phyloP scores from a whole-genome alignment of 2,888 invertebrate genomes.

The Acronicta aceris region DNA sequence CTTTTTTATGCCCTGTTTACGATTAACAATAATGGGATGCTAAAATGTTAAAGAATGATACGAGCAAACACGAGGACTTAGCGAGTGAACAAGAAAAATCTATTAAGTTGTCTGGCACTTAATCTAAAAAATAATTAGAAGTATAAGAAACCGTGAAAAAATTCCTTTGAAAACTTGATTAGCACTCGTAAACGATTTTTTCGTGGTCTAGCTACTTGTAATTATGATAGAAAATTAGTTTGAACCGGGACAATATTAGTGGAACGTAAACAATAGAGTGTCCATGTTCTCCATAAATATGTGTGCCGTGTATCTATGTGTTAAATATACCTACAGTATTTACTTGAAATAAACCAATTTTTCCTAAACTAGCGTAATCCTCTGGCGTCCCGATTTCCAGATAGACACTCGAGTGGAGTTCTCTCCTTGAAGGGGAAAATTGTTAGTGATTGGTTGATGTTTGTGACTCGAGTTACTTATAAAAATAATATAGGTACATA shows the following conservation, averaged over 20 bases:
- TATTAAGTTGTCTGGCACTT: slow-evolving; percentile 14
- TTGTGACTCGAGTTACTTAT: too few species aligned
- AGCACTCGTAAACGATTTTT: slow-evolving; percentile 36
- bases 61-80: slow-evolving; percentile 1
- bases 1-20: neutral
- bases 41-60: neutral
- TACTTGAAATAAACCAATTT: too few species aligned
- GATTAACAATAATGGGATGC: neutral
- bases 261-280: neutral
- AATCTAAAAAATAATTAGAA: slow-evolving; percentile 28
- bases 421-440: too few species aligned
- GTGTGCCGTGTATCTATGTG: neutral
- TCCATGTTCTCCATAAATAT: neutral
- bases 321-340: too few species aligned
- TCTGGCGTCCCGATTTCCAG: too few species aligned
- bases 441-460: too few species aligned
- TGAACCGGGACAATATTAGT: slow-evolving; percentile 18
- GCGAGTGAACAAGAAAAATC: neutral
- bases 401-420: too few species aligned
- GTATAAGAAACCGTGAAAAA: slow-evolving; percentile 25
- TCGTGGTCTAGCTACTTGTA: slow-evolving; percentile 23
- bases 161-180: slow-evolving; percentile 37
- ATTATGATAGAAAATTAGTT: slow-evolving; percentile 36
- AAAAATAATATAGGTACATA: too few species aligned
- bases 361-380: too few species aligned